Evolutionary conservation across 2,113 vertebrate genomes (phyloP).

Genomic region (Camelus bactrianus): DNA sequence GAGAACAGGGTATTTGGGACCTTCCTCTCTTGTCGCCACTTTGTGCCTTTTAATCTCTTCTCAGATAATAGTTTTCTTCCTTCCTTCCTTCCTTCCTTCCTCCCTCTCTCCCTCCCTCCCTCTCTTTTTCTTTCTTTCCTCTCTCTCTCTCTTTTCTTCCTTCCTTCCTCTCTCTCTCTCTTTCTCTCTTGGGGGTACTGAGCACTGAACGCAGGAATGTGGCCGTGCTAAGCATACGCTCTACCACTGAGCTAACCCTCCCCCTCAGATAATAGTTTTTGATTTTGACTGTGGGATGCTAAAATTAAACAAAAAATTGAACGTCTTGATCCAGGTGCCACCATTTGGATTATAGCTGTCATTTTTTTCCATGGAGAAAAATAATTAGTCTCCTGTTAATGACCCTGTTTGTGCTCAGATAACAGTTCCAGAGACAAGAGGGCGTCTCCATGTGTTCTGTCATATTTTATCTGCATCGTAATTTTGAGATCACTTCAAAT

Average conservation of each 20-base stretch:
- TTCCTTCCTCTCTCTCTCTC: too few species aligned
- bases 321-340: not conserved
- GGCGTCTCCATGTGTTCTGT: not conserved
- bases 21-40: not conserved
- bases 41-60: not conserved
- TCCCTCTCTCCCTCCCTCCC: too few species aligned
- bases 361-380: not conserved
- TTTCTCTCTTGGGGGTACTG: too few species aligned
- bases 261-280: not conserved
- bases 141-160: too few species aligned
- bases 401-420: not conserved
- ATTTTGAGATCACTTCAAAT: slow-evolving; percentile 48
- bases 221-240: too few species aligned
- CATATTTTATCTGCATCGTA: slow-evolving; percentile 11
- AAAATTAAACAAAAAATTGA: not conserved
- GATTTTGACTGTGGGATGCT: not conserved
- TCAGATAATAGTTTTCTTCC: not conserved
- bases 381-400: not conserved
- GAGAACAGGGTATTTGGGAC: not conserved
- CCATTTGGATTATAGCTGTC: not conserved
- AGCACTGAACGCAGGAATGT: too few species aligned
- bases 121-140: too few species aligned
- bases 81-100: too few species aligned
- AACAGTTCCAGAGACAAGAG: not conserved
- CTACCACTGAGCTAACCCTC: too few species aligned